phyloP scores from a whole-genome alignment of 2,888 invertebrate genomes.

The Campaea margaritaria region DNA sequence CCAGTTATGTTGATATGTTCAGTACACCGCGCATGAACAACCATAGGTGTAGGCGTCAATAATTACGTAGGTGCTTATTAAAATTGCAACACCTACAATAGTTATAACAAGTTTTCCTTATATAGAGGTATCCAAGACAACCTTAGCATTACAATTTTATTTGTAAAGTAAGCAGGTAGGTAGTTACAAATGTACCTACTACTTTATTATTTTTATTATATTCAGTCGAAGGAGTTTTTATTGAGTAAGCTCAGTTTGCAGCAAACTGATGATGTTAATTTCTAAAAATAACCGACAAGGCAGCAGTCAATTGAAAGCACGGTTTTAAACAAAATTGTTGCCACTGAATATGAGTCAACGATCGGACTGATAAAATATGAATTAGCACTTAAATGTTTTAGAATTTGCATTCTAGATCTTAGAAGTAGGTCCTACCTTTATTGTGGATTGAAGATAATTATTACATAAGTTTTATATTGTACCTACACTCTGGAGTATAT shows the following conservation, averaged over 20 bases:
- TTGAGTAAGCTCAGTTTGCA: conserved; percentile 27
- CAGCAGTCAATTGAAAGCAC: conserved; percentile 37
- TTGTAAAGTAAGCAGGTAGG: not conserved
- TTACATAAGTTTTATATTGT: too few species aligned
- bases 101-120: conserved; percentile 19
- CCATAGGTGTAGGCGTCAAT: conserved; percentile 17
- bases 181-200: too few species aligned
- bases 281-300: conserved; percentile 55
- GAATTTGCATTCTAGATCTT: not conserved
- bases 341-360: conserved; percentile 14
- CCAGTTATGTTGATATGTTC: not conserved
- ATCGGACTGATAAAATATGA: not conserved
- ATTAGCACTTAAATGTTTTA: not conserved
- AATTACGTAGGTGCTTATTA: conserved; percentile 22
- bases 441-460: too few species aligned
- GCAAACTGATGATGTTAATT: conserved; percentile 49
- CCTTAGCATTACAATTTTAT: not conserved
- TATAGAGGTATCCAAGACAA: not conserved
- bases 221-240: conserved; percentile 3
- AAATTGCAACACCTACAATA: conserved; percentile 21
- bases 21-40: not conserved
- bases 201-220: not conserved
- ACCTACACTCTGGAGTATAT: too few species aligned
- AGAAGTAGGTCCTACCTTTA: too few species aligned
- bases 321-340: conserved; percentile 19